These are phyloP conservation scores for Neotragus moschatus DNA, from an alignment of 2,113 vertebrate species.

Conservation along the genomic window DNA sequence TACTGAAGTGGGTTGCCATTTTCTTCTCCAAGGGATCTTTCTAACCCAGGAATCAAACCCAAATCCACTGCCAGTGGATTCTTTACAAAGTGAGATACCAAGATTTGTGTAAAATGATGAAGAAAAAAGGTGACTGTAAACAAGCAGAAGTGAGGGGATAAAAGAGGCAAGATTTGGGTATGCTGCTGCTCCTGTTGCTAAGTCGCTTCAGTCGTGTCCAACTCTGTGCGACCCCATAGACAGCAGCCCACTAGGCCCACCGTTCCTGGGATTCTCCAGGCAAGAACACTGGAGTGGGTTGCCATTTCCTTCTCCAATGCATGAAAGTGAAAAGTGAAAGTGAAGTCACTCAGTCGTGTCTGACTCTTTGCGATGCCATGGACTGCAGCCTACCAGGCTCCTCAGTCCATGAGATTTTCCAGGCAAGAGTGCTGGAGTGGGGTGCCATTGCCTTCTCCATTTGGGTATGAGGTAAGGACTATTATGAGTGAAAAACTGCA, in stretches of 20 bases:
- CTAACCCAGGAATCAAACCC: neutral
- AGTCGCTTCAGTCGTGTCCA: rapidly evolving
- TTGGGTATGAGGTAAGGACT: rapidly evolving
- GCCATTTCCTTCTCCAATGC: too few relatives aligned
- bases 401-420: too few relatives aligned
- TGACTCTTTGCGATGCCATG: rapidly evolving
- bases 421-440: too few relatives aligned
- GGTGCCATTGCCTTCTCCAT: too few relatives aligned
- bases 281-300: too few relatives aligned
- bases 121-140: neutral
- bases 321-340: too few relatives aligned
- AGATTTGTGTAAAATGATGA: neutral
- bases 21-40: neutral
- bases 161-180: neutral
- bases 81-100: neutral
- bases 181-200: too few relatives aligned
- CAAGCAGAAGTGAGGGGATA: rapidly evolving
- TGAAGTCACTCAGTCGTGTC: too few relatives aligned
- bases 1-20: neutral
- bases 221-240: too few relatives aligned
- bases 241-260: too few relatives aligned
- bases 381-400: too few relatives aligned
- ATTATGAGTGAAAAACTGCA: neutral
- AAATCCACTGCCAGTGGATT: neutral
- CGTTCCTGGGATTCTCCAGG: too few relatives aligned